Conservation (phyloP, 2,797 vertebrate genomes). For the Austrolebias charrua region DNA sequence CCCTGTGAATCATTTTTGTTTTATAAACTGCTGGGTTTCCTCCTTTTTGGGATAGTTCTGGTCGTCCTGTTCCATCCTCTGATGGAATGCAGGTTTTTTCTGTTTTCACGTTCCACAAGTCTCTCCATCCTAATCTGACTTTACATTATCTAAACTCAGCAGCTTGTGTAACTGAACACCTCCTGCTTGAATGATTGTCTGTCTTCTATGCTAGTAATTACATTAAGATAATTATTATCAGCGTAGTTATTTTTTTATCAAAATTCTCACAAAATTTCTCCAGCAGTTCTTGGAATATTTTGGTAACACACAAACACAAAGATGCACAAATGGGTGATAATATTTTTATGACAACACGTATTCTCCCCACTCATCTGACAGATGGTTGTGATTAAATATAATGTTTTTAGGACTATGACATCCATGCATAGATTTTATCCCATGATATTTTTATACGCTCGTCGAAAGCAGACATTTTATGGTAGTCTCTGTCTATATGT, state of each 20-base stretch:
- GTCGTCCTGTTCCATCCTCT: conserved; percentile 1
- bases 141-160: background rate
- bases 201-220: too few relatives aligned
- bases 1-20: background rate
- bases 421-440: conserved; percentile 66
- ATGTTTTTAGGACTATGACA: conserved; percentile 63
- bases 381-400: conserved; percentile 81
- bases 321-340: too few relatives aligned
- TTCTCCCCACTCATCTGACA: conserved; percentile 66
- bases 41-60: background rate
- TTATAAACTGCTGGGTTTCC: background rate
- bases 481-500: too few relatives aligned
- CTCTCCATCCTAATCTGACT: too few relatives aligned
- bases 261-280: too few relatives aligned
- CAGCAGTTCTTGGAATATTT: too few relatives aligned
- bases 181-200: too few relatives aligned
- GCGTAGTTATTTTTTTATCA: too few relatives aligned
- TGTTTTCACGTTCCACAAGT: background rate
- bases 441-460: background rate
- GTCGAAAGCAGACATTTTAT: too few relatives aligned
- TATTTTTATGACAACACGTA: background rate
- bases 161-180: too few relatives aligned
- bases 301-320: background rate
- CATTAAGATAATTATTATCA: background rate
- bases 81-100: background rate